Base-by-base conservation (phyloP, 2,888 invertebrate genomes). In the Ypsolopha sequella region DNA sequence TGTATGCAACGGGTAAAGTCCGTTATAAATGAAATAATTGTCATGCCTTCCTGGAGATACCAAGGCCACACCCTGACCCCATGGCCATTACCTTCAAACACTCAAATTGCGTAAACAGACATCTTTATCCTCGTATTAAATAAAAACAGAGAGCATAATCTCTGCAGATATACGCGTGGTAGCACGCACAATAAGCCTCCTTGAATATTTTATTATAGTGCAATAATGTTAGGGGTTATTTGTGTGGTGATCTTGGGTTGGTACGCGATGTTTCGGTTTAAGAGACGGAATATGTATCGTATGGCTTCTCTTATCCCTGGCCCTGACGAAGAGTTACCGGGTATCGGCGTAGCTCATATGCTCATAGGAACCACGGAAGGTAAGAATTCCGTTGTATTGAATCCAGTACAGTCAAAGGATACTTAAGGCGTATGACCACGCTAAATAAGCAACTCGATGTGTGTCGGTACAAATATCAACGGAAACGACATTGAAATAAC, bases 341-440 rank as follows among this genome's bases (percentile, higher is more conserved):
- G 74, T 2, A 58, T 80, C n/a, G 81, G 82, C 1, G 11, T 76
- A 10, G 67, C 76, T 7, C 70, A 73, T 45, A 60, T 50, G 6
- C 41, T 82, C 4, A 33, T 57, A 2, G 81, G 81, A 6, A 62
- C 55, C 52, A 71, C 72, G 44, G 78, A 78, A 58, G 69, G 82
- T 80, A 58, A 65, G 47, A 24, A 24, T 24, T 24, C 2, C 24
- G 24, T 24, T 2, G 2, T 24, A 24, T 24, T 24, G 2, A 24
- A 24, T 24, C 24, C 24, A 24, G 24, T 3, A 3, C 24, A 24
- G 24, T 2, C 2, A 24, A 24, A n/a, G n/a, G n/a, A n/a, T n/a
- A n/a, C n/a, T n/a, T n/a, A n/a, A n/a, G n/a, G n/a, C n/a, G n/a
- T n/a, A n/a, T n/a, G n/a, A n/a, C n/a, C n/a, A n/a, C n/a, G n/a